Conservation (phyloP, 37 sponge, comb jelly and placozoan species). For the Cliona cf. orientalis region DNA sequence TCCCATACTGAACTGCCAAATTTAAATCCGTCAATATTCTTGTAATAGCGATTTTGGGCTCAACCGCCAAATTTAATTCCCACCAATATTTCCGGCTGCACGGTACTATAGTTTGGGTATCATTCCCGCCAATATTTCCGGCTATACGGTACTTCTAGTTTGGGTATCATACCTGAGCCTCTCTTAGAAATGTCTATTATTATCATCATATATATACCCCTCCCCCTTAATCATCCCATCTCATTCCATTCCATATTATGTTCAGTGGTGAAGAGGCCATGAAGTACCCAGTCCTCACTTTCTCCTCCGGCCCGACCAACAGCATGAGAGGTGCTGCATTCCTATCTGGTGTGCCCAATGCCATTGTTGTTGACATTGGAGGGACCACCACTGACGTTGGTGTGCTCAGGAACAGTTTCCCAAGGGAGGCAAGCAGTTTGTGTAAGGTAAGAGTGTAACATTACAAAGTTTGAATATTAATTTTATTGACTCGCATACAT, state of each 20-base stretch:
- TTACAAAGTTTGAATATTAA: neutral
- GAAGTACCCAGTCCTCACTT: slow-evolving; percentile 75
- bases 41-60: too few relatives aligned
- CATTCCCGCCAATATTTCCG: too few relatives aligned
- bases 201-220: neutral
- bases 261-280: slow-evolving; percentile 60
- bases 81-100: too few relatives aligned
- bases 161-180: too few relatives aligned
- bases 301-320: slow-evolving; percentile 90
- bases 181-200: too few relatives aligned
- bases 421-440: slow-evolving; percentile 77
- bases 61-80: too few relatives aligned
- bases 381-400: slow-evolving; percentile 89
- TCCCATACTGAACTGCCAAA: too few relatives aligned
- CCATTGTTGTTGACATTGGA: slow-evolving; percentile 87
- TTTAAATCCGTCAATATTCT: too few relatives aligned
- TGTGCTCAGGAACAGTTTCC: slow-evolving; percentile 74
- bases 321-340: slow-evolving; percentile 89
- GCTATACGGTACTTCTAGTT: too few relatives aligned
- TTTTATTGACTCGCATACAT: neutral
- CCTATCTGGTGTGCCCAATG: slow-evolving; percentile 69
- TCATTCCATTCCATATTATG: neutral
- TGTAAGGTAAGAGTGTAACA: slow-evolving; percentile 42
- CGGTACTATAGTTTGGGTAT: too few relatives aligned
- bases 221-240: neutral